phyloP scores from a whole-genome alignment of 2,888 invertebrate genomes.

The Pheosia gnoma region DNA sequence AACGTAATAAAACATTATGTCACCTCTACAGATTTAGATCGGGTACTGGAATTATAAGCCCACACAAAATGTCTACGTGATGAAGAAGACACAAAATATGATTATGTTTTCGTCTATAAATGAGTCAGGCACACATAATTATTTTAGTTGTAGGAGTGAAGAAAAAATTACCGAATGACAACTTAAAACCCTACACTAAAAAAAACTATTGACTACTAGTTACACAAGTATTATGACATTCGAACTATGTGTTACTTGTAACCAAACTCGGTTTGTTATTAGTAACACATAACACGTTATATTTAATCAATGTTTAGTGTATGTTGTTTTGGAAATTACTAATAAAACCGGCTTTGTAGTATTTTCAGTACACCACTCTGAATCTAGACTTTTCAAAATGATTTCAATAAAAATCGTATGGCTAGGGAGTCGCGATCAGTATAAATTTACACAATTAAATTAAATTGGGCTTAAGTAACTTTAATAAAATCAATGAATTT shows the following conservation, averaged over 20 bases:
- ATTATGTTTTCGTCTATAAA: neutral
- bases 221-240: too few species aligned
- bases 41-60: neutral
- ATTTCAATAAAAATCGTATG: too few species aligned
- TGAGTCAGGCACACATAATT: neutral
- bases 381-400: too few species aligned
- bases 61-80: neutral
- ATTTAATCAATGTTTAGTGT: too few species aligned
- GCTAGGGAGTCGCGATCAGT: neutral
- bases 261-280: too few species aligned
- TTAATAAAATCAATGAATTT: constrained; percentile 38
- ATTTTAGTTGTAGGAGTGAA: neutral
- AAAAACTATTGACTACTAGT: too few species aligned
- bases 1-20: neutral
- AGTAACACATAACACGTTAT: too few species aligned
- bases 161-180: neutral
- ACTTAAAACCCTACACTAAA: too few species aligned
- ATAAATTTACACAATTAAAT: neutral
- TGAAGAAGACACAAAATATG: neutral
- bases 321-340: too few species aligned
- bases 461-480: constrained; percentile 9
- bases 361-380: too few species aligned
- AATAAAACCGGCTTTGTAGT: too few species aligned
- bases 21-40: neutral
- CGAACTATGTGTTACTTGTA: too few species aligned